Conservation (phyloP, 2,888 invertebrate species). For the Scelioninae gen. 1 region DNA sequence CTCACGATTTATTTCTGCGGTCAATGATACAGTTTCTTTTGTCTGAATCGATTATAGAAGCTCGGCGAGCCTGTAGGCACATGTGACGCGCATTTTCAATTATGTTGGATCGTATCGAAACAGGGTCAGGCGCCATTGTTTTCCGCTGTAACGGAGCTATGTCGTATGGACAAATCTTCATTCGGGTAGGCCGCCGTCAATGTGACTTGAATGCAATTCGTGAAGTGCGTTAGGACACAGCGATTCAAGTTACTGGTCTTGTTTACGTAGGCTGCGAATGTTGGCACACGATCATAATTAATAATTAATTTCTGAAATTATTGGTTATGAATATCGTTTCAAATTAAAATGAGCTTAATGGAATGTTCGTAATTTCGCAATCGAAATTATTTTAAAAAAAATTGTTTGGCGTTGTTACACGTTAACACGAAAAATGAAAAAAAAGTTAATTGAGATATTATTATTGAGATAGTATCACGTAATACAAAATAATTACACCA, state of each 20-base stretch:
- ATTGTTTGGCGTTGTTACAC: background rate
- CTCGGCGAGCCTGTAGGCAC: constrained; percentile 44
- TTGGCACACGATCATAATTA: constrained; percentile 54
- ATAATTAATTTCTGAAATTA: constrained; percentile 38
- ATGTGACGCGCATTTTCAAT: constrained; percentile 69
- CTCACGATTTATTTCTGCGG: constrained; percentile 43
- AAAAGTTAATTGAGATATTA: constrained; percentile 53
- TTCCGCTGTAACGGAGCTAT: constrained; percentile 61
- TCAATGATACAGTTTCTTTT: constrained; percentile 53
- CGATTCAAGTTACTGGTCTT: constrained; percentile 36
- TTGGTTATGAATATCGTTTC: constrained; percentile 7
- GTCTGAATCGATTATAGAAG: constrained; percentile 47
- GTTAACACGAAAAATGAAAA: constrained; percentile 1
- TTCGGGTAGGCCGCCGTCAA: constrained; percentile 42
- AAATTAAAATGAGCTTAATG: constrained; percentile 18
- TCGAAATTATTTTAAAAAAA: background rate
- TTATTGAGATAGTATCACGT: constrained; percentile 57
- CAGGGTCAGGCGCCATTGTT: constrained; percentile 64
- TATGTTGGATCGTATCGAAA: constrained; percentile 58
- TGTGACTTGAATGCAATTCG: constrained; percentile 63
- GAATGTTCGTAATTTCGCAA: constrained; percentile 3
- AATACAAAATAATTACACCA: constrained; percentile 55
- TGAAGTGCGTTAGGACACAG: constrained; percentile 8
- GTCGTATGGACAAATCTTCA: constrained; percentile 62
- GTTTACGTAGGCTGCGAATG: constrained; percentile 44